Percentiles rank a stretch among this genome's conserved stretches.
phyloP scores from a whole-genome alignment of 2,888 invertebrate species.

The Smittia aterrima region DNA sequence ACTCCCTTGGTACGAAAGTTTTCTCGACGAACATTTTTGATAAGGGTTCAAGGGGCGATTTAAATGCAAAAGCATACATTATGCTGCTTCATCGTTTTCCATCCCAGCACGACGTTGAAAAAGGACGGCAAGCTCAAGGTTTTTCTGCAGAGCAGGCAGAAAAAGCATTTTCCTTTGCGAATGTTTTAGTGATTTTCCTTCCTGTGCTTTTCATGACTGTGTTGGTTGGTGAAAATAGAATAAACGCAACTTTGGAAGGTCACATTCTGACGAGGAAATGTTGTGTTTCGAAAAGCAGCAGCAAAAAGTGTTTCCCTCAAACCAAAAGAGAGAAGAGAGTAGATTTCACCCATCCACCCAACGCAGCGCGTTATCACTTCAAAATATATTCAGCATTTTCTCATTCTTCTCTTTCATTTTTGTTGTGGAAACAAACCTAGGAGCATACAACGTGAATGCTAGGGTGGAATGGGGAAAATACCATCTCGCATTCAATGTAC shows the following conservation, averaged over 20 bases:
- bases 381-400: not conserved
- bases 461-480: not conserved
- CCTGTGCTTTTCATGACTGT: slow-evolving; percentile 3
- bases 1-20: not conserved
- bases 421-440: slow-evolving; percentile 12
- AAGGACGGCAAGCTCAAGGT: slow-evolving; percentile 7
- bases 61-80: slow-evolving; percentile 40
- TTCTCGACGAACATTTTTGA: slow-evolving; percentile 1
- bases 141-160: not conserved
- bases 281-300: not conserved
- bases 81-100: slow-evolving; percentile 1
- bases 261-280: slow-evolving; percentile 40
- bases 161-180: not conserved
- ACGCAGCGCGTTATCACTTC: slow-evolving; percentile 15
- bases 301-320: slow-evolving; percentile 9
- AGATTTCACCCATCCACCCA: not conserved
- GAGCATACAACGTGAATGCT: not conserved
- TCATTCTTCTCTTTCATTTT: not conserved
- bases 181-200: slow-evolving; percentile 15
- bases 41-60: slow-evolving; percentile 30
- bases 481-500: not conserved
- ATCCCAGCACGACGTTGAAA: not conserved
- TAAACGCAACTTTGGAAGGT: slow-evolving; percentile 40
- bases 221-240: slow-evolving; percentile 18
- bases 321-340: too few relatives aligned